Percentiles rank a stretch among this genome's conserved stretches.
These are phyloP conservation scores for Greenwoodochromis staneri DNA, from an alignment of 2,113 vertebrate genomes.

Conservation along the genomic window DNA sequence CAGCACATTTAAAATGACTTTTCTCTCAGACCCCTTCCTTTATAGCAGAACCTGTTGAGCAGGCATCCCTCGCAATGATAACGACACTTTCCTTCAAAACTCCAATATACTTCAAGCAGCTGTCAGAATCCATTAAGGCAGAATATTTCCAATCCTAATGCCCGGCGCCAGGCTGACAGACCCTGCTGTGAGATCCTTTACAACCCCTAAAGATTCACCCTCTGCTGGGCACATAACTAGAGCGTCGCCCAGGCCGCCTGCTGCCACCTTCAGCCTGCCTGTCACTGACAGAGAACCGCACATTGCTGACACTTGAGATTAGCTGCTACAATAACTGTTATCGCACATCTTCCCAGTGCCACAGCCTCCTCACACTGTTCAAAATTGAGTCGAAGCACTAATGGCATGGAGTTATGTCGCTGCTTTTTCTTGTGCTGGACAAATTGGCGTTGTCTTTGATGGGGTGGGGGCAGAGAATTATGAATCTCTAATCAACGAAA, in stretches of 20 bases:
- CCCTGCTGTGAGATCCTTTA: background rate
- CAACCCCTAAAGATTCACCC: constrained; percentile 20
- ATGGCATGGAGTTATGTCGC: background rate
- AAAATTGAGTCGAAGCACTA: background rate
- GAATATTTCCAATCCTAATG: background rate
- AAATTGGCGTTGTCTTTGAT: background rate
- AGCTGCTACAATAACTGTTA: background rate
- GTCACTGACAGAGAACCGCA: background rate
- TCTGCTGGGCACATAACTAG: constrained; percentile 32
- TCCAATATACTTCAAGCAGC: background rate
- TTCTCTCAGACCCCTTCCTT: background rate
- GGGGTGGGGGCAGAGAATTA: background rate
- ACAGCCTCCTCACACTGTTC: background rate
- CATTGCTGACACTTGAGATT: constrained; percentile 12
- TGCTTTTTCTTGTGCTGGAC: background rate
- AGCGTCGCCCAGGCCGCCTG: background rate
- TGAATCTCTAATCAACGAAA: background rate
- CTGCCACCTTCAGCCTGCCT: background rate
- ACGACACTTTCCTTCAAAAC: background rate
- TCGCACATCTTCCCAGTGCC: background rate
- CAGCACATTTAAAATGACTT: background rate
- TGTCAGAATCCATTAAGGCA: constrained; percentile 35
- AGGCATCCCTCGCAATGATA: background rate
- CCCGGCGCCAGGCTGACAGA: constrained; percentile 1
- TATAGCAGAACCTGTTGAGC: constrained; percentile 1